A percentile compares a stretch with the other conserved stretches of the same genome.
These are phyloP conservation scores for Mormyrus proboscirostris DNA, from an alignment of 2,797 vertebrate species.

Conservation along the genomic window DNA sequence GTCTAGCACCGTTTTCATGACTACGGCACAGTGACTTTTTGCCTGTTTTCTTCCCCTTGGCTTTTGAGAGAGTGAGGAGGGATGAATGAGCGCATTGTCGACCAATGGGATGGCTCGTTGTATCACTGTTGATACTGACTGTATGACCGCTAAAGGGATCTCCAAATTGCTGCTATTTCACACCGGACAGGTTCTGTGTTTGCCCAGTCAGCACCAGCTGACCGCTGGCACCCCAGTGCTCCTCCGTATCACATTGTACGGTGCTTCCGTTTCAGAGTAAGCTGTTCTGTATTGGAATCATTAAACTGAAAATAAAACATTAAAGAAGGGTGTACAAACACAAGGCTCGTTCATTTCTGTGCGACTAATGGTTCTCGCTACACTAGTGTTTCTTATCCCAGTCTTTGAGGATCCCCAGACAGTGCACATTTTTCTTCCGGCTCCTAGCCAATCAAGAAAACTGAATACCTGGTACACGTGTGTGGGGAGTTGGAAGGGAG, in stretches of 20 bases:
- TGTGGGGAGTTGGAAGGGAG: not conserved
- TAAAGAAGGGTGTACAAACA: constrained; percentile 33
- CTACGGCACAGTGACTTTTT: not conserved
- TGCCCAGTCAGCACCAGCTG: constrained; percentile 31
- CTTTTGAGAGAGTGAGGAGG: constrained; percentile 47
- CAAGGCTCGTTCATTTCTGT: not conserved
- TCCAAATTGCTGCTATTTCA: constrained; percentile 77
- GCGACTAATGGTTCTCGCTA: not conserved
- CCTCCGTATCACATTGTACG: constrained; percentile 55
- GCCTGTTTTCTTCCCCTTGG: constrained; percentile 13
- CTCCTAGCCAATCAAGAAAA: not conserved
- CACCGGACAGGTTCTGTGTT: constrained; percentile 53
- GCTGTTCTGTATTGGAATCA: constrained; percentile 86
- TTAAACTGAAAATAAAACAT: constrained; percentile 88
- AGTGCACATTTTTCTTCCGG: not conserved
- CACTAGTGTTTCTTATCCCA: not conserved
- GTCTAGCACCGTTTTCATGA: constrained; percentile 24
- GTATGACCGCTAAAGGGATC: constrained; percentile 74
- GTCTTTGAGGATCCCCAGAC: not conserved
- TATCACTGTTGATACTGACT: constrained; percentile 54
- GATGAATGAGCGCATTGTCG: constrained; percentile 34
- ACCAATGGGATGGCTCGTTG: constrained; percentile 28
- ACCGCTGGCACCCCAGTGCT: constrained; percentile 53
- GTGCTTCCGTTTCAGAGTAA: constrained; percentile 77
- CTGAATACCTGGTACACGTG: not conserved